These are phyloP conservation scores for Scolopax mira DNA, from an alignment of 2,113 vertebrate genomes.

Conservation along the genomic window DNA sequence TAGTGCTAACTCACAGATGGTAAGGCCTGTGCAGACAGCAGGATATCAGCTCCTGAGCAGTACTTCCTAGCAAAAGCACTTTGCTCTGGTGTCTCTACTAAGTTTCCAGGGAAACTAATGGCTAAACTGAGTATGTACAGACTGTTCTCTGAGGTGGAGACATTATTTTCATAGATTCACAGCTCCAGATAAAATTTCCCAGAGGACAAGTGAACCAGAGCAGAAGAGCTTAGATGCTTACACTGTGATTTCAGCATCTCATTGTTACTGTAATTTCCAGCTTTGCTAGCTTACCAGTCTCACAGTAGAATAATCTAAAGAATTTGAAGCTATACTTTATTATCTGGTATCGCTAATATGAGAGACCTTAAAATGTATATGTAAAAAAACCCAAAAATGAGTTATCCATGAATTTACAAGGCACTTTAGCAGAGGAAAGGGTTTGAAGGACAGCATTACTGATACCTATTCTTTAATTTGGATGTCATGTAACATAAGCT, in stretches of 20 bases:
- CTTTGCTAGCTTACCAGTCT: background rate
- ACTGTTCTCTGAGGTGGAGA: constrained; percentile 28
- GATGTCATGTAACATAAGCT: background rate
- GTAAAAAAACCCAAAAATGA: too few species aligned
- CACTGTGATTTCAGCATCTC: background rate
- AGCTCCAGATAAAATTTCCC: constrained; percentile 2
- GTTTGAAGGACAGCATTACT: background rate
- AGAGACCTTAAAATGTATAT: background rate
- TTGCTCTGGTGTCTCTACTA: constrained; percentile 1
- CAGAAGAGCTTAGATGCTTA: background rate
- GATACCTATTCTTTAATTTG: background rate
- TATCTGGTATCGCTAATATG: background rate
- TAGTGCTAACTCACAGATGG: constrained; percentile 28
- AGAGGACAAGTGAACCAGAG: background rate
- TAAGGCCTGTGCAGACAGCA: background rate
- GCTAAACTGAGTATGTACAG: constrained; percentile 18
- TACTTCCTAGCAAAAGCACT: background rate
- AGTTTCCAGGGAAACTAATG: constrained; percentile 57
- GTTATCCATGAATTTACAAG: background rate
- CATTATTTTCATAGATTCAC: background rate
- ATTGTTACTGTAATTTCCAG: background rate
- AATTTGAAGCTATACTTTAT: background rate
- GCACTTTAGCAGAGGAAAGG: background rate
- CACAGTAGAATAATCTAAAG: background rate
- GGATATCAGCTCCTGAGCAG: background rate